Conservation (phyloP, 2,113 vertebrate species). For the Pseudolaguvia tuberculata region DNA sequence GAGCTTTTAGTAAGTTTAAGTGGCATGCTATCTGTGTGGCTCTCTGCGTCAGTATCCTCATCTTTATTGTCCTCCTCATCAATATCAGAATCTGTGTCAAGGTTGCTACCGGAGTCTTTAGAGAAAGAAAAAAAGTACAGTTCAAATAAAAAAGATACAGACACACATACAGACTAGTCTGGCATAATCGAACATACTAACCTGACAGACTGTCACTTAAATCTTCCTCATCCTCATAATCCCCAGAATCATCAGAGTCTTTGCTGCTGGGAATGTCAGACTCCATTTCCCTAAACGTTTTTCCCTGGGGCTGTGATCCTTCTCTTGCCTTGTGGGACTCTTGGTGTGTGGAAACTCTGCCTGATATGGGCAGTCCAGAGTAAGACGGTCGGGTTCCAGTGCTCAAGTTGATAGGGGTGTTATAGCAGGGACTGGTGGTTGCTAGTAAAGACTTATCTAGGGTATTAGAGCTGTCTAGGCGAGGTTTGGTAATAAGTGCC, state of each 20-base stretch:
- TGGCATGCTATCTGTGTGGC: slow-evolving; percentile 66
- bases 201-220: slow-evolving; percentile 89
- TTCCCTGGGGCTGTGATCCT: slow-evolving; percentile 65
- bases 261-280: slow-evolving; percentile 85
- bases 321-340: slow-evolving; percentile 60
- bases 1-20: slow-evolving; percentile 69
- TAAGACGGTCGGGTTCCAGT: slow-evolving; percentile 68
- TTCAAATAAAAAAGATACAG: slow-evolving; percentile 5
- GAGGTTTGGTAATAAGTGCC: slow-evolving; percentile 83
- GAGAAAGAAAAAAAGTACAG: slow-evolving; percentile 39
- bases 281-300: slow-evolving; percentile 76
- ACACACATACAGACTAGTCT: no score
- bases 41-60: slow-evolving; percentile 78
- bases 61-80: slow-evolving; percentile 74
- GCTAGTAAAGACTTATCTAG: slow-evolving; percentile 64
- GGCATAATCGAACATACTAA: neutral
- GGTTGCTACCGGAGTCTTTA: slow-evolving; percentile 87
- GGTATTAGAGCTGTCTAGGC: slow-evolving; percentile 65
- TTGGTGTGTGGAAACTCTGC: slow-evolving; percentile 67
- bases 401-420: slow-evolving; percentile 80
- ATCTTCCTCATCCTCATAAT: slow-evolving; percentile 81
- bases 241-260: slow-evolving; percentile 87
- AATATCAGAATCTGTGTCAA: slow-evolving; percentile 83
- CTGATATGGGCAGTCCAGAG: slow-evolving; percentile 57
- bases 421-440: slow-evolving; percentile 65